Conservation (phyloP, 2,797 vertebrate species). For the Tokudaia muenninki region DNA sequence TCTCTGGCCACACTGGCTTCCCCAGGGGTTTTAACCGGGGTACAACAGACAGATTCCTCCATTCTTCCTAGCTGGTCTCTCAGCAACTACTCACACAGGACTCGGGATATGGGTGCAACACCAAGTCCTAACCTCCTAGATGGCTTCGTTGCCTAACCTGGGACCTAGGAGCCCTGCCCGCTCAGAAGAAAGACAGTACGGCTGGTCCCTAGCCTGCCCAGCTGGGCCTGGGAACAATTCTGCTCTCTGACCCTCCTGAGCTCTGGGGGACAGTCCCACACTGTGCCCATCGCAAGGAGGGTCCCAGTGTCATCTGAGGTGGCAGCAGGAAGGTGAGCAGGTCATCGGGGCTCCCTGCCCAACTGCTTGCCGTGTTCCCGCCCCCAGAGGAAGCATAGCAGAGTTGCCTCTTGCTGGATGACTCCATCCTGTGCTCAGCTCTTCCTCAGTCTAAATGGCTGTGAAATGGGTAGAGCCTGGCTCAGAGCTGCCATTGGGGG, state of each 20-base stretch:
- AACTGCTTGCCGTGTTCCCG: background rate
- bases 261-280: background rate
- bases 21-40: background rate
- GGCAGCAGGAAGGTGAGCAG: background rate
- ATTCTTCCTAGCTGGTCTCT: background rate
- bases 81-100: background rate
- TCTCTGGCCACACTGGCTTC: too few relatives aligned
- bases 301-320: background rate
- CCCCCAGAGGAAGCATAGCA: background rate
- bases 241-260: background rate
- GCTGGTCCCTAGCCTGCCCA: background rate
- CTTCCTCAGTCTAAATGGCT: background rate
- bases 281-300: background rate
- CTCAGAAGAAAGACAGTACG: background rate
- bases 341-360: background rate
- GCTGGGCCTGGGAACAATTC: background rate
- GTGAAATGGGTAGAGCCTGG: background rate
- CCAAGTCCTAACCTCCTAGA: background rate
- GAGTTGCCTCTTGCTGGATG: background rate
- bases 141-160: background rate
- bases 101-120: too few relatives aligned
- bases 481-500: constrained; percentile 60
- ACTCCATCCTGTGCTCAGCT: background rate
- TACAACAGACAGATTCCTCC: background rate
- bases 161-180: background rate